Base-by-base conservation (phyloP, 1,140 invertebrate species). In the Seison nebaliae region DNA sequence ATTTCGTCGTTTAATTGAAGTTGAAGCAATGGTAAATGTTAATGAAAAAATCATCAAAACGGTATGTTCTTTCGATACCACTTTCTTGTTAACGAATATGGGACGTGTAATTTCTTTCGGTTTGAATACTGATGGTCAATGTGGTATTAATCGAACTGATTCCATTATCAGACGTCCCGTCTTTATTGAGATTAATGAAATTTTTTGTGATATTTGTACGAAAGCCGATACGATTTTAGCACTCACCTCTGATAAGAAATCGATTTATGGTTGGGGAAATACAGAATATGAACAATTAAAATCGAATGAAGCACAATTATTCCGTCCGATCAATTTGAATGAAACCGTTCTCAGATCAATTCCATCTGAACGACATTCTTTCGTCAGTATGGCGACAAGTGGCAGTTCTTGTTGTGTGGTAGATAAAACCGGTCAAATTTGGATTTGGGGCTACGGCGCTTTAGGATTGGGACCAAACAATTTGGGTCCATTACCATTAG, bases 211-310 rank as follows among this genome's bases (percentile, higher is more conserved):
- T 50, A 46, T 93, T 0, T 65, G 75, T 1, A 74, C 70, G 34
- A 60, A 67, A 28, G 75, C 69, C 5, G 81, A 88, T 55, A 83
- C 75, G 63, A 72, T 79, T 19, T 54, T 94, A 31, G 84, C 81
- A 20, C 33, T 57, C 64, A n/a, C n/a, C n/a, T 35, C 53, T 76
- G 79, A 83, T 46, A 70, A 72, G 51, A 83, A 83, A 14, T 75
- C 86, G 48, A 64, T 88, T 2, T 93, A 88, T 65, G 83, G 81
- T 0, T 94, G 84, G 83, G 84, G 86, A 15, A 93, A 86, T 54
- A 74, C 74, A 1, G 86, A 94, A 60, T 91, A 88, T 52, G 69
- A 69, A 2, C 83, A 93, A 54, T 58, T 94, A 21, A 49, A 62
- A 23, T 50, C 45, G 8, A 44, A 49, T 33, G 48, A 49, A 33